Conservation (phyloP, 2,888 invertebrate species). For the Phaedon cochleariae region DNA sequence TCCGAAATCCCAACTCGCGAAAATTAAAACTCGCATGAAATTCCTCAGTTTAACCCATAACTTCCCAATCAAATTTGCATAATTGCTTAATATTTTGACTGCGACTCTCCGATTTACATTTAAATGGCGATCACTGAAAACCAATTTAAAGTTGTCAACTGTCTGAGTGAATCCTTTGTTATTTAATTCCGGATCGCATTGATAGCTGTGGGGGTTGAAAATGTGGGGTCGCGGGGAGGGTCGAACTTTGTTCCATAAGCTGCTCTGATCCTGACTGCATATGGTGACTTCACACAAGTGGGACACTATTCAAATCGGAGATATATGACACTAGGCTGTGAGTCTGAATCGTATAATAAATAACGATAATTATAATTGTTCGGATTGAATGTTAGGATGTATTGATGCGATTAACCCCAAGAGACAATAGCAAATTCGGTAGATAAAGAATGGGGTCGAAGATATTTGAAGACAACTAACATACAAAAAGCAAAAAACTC, state of each 20-base stretch:
- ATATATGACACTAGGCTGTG: constrained; percentile 20
- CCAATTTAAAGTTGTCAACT: constrained; percentile 64
- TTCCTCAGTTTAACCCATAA: constrained; percentile 37
- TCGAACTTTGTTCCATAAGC: constrained; percentile 36
- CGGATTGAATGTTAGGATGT: background rate
- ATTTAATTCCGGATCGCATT: constrained; percentile 61
- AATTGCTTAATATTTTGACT: constrained; percentile 63
- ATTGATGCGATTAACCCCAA: too few relatives aligned
- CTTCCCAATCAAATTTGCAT: constrained; percentile 46
- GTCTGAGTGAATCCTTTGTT: constrained; percentile 63
- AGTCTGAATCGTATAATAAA: background rate
- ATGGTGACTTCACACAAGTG: constrained; percentile 57
- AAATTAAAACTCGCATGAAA: constrained; percentile 23
- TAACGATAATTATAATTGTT: background rate
- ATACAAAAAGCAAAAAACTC: too few relatives aligned
- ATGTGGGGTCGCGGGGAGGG: constrained; percentile 33
- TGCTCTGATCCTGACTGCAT: constrained; percentile 42
- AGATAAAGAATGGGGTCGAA: too few relatives aligned
- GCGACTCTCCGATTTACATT: constrained; percentile 62
- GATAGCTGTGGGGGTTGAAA: constrained; percentile 52
- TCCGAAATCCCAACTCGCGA: background rate
- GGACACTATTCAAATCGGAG: constrained; percentile 36
- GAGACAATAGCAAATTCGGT: too few relatives aligned
- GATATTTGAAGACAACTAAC: too few relatives aligned
- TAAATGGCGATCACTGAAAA: constrained; percentile 62